Percentiles rank a stretch among this genome's conserved stretches.
Conservation (phyloP, 2,113 vertebrate genomes). For the Potamarius usumacintae region DNA sequence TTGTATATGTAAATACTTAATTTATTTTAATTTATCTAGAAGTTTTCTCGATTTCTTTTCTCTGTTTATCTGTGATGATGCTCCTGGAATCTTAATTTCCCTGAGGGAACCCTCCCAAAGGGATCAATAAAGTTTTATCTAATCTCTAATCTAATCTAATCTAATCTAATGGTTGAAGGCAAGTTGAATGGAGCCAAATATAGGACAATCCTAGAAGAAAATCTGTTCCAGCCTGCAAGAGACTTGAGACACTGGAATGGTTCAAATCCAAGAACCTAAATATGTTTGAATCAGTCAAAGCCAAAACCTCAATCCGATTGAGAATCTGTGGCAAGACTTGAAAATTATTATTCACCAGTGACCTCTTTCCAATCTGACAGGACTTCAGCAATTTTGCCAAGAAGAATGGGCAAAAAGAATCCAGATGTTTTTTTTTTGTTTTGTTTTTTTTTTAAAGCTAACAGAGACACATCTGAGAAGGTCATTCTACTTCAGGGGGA, state of each 20-base stretch:
- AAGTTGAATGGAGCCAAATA: background rate
- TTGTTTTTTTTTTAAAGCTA: background rate
- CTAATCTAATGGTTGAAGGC: background rate
- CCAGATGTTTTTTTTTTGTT: too few species aligned
- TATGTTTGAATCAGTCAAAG: background rate
- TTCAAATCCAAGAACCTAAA: background rate
- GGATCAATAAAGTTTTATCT: too few species aligned
- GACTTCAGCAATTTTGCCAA: background rate
- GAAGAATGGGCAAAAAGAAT: background rate
- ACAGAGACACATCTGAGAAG: background rate
- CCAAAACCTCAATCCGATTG: background rate
- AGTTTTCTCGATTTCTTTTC: too few species aligned
- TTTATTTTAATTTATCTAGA: too few species aligned
- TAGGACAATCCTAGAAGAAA: background rate
- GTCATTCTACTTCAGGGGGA: background rate
- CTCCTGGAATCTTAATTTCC: too few species aligned
- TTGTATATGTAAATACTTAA: too few species aligned
- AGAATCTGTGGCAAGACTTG: background rate
- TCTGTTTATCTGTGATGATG: too few species aligned
- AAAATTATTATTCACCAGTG: background rate
- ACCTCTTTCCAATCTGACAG: background rate
- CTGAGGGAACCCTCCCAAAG: too few species aligned
- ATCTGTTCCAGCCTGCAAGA: background rate
- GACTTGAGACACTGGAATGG: background rate
- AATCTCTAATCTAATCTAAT: too few species aligned